phyloP scores from a whole-genome alignment of 2,888 invertebrate species.

The Meghimatium bilineatum region DNA sequence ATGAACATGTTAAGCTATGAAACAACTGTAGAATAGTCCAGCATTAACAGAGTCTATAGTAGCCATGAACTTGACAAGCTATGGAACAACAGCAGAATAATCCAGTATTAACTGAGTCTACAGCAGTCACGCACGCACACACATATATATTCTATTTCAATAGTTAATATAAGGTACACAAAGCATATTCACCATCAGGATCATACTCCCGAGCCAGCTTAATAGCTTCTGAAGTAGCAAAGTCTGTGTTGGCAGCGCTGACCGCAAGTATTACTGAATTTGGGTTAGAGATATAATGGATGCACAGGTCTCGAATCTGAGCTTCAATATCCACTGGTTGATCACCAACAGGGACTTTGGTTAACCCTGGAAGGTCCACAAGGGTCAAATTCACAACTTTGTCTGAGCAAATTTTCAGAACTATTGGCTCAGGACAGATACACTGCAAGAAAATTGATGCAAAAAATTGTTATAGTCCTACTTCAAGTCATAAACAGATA shows the following conservation, averaged over 20 bases:
- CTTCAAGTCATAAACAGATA: no score
- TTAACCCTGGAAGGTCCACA: slow-evolving; percentile 98
- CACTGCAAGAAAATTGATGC: slow-evolving; percentile 79
- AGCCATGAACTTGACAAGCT: no score
- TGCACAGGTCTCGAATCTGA: slow-evolving; percentile 92
- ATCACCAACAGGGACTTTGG: slow-evolving; percentile 99
- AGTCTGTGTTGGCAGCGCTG: slow-evolving; percentile 98
- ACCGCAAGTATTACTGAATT: slow-evolving; percentile 98
- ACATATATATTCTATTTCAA: background rate
- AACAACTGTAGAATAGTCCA: no score
- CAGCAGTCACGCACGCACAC: no score
- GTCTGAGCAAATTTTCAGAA: slow-evolving; percentile 96
- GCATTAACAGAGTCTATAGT: no score
- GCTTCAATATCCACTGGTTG: slow-evolving; percentile 98
- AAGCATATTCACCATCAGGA: slow-evolving; percentile 85
- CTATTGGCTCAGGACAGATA: slow-evolving; percentile 95
- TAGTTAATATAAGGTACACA: background rate
- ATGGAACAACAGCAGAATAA: no score
- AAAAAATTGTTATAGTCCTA: no score
- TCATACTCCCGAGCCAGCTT: slow-evolving; percentile 97
- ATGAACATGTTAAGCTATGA: no score
- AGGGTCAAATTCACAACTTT: slow-evolving; percentile 94
- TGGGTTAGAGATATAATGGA: slow-evolving; percentile 94
- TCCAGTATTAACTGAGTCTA: no score
- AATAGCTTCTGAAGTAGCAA: slow-evolving; percentile 98